Evolutionary conservation across 2,113 vertebrate species (phyloP).

Genomic region (Macquaria ambigua): DNA sequence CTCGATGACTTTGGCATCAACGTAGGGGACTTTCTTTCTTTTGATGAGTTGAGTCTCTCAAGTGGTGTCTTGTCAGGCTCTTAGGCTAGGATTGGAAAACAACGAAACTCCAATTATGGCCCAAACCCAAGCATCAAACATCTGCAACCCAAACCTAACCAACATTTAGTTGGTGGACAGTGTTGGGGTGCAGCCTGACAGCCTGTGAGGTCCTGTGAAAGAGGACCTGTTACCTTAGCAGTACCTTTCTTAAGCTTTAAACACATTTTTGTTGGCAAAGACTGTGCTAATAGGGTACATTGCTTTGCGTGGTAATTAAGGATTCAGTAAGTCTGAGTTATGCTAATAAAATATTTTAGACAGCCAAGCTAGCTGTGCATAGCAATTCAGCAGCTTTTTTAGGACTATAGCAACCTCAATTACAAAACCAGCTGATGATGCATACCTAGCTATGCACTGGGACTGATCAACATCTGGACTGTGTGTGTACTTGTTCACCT

Average conservation of each 20-base stretch:
- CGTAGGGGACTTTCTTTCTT: not conserved
- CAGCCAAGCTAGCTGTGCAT: not conserved
- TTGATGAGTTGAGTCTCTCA: not conserved
- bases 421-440: constrained; percentile 20
- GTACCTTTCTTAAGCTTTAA: not conserved
- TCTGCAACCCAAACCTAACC: not conserved
- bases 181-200: not conserved
- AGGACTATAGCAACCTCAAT: not conserved
- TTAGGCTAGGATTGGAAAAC: not conserved
- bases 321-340: not conserved
- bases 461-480: constrained; percentile 16
- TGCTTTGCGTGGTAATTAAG: not conserved
- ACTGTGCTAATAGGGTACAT: not conserved
- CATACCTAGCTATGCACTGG: not conserved
- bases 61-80: not conserved
- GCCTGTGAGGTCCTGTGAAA: not conserved
- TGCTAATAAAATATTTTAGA: not conserved
- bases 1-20: not conserved
- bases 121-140: not conserved
- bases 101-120: not conserved
- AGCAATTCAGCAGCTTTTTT: not conserved
- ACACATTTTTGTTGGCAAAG: not conserved
- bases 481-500: not conserved
- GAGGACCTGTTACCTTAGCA: not conserved
- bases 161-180: not conserved